Base-by-base conservation (phyloP, 2,797 vertebrate genomes). In the Naso thynnoides region DNA sequence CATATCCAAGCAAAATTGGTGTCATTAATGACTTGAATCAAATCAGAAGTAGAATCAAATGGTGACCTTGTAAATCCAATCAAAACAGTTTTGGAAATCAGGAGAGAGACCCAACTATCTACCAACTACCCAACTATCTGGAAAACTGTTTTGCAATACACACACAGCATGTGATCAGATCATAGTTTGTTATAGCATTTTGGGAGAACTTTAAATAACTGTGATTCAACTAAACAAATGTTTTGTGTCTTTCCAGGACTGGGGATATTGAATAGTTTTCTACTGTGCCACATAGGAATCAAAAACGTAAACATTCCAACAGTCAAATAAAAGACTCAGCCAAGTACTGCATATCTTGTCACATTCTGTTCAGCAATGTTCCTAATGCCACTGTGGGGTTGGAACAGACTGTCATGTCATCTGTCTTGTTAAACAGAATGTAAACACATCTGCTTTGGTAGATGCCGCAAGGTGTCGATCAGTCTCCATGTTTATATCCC, bases 391-490 rank as follows among this genome's bases (percentile, higher is more conserved):
- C 38, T 3, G 27, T 31, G 42, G 18, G 26, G 39, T 18, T 38
- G 26, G 9, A 70, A 19, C 67, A 67, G 70, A 39, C 18, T 38
- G 70, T 42, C 53, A 27, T 42, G 0, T 64, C 23, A 7, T 23
- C 38, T 2, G 54, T 56, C 18, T 36, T 16, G 47, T 59, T 38
- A 4, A 67, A 44, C 38, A 39, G 9, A 63, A 42, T 4, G 23
- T 15, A 64, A 61, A 65, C 48, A 13, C 1, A 0, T 70, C 39
- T 56, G 67, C 15, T 60, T 64, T 27, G 57, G 45, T 54, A 48
- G 33, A 29, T 18, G 6, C 27, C 5, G 47, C 3, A 26, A 29
- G n/a, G 38, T 53, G 23, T 15, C 2, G 3, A 33, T 33, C 31
- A 0, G 42, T 0, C 18, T 3, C 1, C 10, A 15, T 55, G 27